Percentiles rank a stretch among this genome's conserved stretches.
These are phyloP conservation scores for Chrysochloris asiatica DNA, from an alignment of 2,113 vertebrate species.

Conservation along the genomic window DNA sequence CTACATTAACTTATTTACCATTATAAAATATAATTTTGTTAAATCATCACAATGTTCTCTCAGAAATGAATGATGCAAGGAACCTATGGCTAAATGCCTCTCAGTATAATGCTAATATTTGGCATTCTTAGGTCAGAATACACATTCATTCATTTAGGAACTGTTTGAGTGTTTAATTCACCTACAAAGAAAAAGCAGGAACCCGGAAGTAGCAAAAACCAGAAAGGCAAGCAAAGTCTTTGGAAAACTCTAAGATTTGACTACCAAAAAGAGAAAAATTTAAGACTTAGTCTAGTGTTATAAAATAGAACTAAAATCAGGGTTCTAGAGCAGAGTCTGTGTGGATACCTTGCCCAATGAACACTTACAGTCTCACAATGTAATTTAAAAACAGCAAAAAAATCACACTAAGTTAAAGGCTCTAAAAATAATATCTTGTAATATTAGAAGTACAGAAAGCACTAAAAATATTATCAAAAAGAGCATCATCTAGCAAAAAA, in stretches of 20 bases:
- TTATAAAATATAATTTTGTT: not conserved
- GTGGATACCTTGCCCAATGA: not conserved
- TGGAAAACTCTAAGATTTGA: not conserved
- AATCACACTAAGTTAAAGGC: not conserved
- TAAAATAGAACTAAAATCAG: not conserved
- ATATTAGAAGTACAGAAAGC: not conserved
- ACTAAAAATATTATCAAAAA: not conserved
- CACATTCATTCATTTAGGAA: not conserved
- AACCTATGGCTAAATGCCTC: not conserved
- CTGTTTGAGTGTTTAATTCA: not conserved
- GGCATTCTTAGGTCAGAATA: not conserved
- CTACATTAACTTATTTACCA: not conserved
- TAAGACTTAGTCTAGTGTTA: not conserved
- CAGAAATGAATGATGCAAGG: not conserved
- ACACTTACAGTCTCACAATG: not conserved
- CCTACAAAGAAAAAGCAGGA: not conserved
- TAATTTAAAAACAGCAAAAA: constrained; percentile 5
- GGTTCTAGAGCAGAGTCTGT: not conserved
- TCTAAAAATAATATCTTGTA: not conserved
- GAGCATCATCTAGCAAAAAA: too few relatives aligned
- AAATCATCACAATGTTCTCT: not conserved
- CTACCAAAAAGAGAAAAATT: not conserved
- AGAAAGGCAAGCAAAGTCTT: not conserved
- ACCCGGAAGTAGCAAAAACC: not conserved
- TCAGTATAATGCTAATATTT: not conserved